Evolutionary conservation across 2,797 vertebrate genomes (phyloP).

Genomic region (Gymnothorax javanicus): DNA sequence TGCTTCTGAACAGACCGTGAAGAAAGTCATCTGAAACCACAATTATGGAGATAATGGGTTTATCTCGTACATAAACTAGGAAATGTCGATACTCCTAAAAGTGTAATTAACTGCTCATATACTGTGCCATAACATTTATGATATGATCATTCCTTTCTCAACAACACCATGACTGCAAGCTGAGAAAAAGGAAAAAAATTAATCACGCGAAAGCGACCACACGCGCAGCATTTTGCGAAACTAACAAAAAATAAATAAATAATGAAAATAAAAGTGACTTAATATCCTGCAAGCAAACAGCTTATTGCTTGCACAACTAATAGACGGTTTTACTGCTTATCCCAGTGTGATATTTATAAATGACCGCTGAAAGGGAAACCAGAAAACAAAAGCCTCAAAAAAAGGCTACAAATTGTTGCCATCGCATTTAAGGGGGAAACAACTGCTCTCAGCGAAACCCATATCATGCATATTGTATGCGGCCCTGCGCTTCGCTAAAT

Average conservation of each 20-base stretch:
- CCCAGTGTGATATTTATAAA: constrained; percentile 6
- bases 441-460: background rate
- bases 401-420: background rate
- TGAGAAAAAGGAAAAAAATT: background rate
- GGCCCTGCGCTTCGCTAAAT: no score
- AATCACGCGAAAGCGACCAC: background rate
- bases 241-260: background rate
- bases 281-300: background rate
- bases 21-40: background rate
- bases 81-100: background rate
- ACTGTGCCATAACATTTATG: background rate
- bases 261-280: background rate
- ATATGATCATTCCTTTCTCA: background rate
- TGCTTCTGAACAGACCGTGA: background rate
- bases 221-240: background rate
- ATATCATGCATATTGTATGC: background rate
- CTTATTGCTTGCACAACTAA: background rate
- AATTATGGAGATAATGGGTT: background rate
- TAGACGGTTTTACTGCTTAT: background rate
- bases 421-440: background rate
- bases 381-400: background rate
- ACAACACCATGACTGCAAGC: background rate
- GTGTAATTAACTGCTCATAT: background rate
- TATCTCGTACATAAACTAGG: background rate
- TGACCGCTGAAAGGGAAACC: background rate